phyloP scores from a whole-genome alignment of 2,888 invertebrate species.

The Pyrrhosoma nymphula region DNA sequence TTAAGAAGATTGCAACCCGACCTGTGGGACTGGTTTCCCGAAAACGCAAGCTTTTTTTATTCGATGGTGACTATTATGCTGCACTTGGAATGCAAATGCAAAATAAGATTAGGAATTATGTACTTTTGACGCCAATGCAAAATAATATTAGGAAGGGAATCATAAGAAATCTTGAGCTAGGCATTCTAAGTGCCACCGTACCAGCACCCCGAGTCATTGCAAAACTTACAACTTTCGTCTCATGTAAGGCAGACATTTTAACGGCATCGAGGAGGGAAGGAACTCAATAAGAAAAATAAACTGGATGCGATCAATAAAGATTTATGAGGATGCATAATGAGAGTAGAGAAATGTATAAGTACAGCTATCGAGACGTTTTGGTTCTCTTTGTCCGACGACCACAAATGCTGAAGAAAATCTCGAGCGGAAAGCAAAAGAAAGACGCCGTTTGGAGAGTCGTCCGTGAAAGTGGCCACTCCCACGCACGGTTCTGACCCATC shows the following conservation, averaged over 20 bases:
- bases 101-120: too few relatives aligned
- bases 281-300: too few relatives aligned
- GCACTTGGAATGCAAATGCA: too few relatives aligned
- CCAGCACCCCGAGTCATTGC: too few relatives aligned
- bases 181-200: too few relatives aligned
- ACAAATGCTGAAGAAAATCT: neutral
- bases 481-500: neutral
- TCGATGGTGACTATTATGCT: too few relatives aligned
- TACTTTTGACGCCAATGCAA: too few relatives aligned
- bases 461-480: conserved; percentile 22
- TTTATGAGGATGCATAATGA: neutral
- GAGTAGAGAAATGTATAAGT: neutral
- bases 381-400: neutral
- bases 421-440: neutral
- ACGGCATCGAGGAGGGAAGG: neutral
- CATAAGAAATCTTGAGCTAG: too few relatives aligned
- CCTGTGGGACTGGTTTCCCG: too few relatives aligned
- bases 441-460: neutral
- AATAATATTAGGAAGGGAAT: too few relatives aligned
- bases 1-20: too few relatives aligned
- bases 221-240: neutral
- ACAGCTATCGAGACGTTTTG: neutral
- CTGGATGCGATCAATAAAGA: neutral
- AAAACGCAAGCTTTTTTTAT: too few relatives aligned
- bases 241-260: neutral